Evolutionary conservation across 2,113 vertebrate species (phyloP).

Genomic region (Onychorhynchus coronatus): DNA sequence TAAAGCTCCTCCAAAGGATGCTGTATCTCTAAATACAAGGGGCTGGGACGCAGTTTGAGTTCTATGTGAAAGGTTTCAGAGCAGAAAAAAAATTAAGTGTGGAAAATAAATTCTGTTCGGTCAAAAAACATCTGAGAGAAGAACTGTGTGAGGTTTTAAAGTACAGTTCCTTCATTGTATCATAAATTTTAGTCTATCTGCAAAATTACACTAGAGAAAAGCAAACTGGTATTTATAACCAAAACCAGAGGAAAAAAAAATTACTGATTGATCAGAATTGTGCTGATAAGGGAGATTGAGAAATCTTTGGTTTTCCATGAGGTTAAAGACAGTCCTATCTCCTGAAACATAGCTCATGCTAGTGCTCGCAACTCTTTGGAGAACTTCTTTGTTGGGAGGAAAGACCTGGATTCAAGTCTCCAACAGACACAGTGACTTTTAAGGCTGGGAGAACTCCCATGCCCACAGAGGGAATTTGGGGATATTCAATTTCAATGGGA

Average conservation of each 20-base stretch:
- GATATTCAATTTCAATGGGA: not conserved
- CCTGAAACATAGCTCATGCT: not conserved
- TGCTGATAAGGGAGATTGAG: not conserved
- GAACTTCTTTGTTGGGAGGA: not conserved
- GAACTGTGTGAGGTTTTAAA: not conserved
- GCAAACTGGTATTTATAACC: not conserved
- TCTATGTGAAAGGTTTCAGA: not conserved
- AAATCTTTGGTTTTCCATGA: not conserved
- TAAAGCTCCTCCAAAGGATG: not conserved
- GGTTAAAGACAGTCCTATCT: not conserved
- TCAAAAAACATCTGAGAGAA: not conserved
- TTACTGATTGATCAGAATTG: not conserved
- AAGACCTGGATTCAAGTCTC: not conserved
- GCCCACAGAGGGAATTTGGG: not conserved
- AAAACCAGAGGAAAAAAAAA: not conserved
- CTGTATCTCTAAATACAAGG: not conserved
- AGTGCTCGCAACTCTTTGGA: not conserved
- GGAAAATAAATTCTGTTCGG: not conserved
- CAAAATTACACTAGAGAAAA: not conserved
- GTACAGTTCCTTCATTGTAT: not conserved
- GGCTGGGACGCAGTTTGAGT: not conserved
- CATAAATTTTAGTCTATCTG: not conserved
- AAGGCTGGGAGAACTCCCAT: not conserved
- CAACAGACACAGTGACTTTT: not conserved
- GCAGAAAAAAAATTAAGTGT: not conserved